Base-by-base conservation (phyloP, 2,888 invertebrate genomes). In the Polymixis lichenea region DNA sequence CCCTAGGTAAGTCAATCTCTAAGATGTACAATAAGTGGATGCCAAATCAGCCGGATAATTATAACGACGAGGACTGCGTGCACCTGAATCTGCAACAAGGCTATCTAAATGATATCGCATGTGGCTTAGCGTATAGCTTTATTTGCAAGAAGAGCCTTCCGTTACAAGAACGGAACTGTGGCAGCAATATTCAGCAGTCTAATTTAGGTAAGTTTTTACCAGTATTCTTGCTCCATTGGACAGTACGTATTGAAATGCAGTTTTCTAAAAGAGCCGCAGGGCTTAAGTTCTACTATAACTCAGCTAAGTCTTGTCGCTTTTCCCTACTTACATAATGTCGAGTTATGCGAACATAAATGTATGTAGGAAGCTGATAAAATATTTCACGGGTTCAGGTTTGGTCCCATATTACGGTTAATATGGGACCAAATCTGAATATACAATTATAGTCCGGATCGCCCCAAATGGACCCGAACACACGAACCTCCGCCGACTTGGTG, bases 141-240 rank as follows among this genome's bases (percentile, higher is more conserved):
- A 90, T 95, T 9, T 96, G 96, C 87, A 95, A 94, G 85, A 96
- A 95, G 79, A 89, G 88, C 0, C 84, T 92, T 0, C 76, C 78
- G 3, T 80, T 88, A 0, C 66, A 94, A 8, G 87, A 93, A 6
- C 95, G 93, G 94, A 95, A 95, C 64, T 69, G 78, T 0, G 68
- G 83, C 0, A 94, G 95, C 77, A 88, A 93, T 60, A 89, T 92
- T 62, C 93, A 53, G 43, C 51, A 53, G 28, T 17, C 95, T 0
- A 89, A 93, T 85, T 74, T 70, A 68, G 91, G 95, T 95, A 79
- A 79, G 68, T 55, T 68, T 17, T n/a, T 46, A 17, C 1, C 6
- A 55, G 11, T 53, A 22, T 11, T n/a, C 11, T 55, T 55, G n/a
- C 13, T 55, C 13, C 13, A n/a, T 55, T 55, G 11, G 13, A n/a